Evolutionary conservation across 30 jellyfish, hydroid and myxozoan species (phyloP).

Genomic region (Turritopsis dohrnii): DNA sequence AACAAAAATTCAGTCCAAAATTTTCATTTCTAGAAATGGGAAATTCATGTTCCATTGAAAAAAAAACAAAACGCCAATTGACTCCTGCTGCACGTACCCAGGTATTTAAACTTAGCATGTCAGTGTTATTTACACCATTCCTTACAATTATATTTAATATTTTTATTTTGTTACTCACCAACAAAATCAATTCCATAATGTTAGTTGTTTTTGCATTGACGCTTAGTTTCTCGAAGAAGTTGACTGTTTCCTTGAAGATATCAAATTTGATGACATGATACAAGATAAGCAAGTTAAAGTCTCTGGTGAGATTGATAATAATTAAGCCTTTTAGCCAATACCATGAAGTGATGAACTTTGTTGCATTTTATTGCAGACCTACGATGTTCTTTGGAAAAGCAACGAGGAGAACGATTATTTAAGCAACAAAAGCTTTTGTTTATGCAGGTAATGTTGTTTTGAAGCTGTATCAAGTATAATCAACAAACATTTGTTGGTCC

Average conservation of each 20-base stretch:
- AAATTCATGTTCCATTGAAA: neutral
- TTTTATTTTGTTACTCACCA: too few species aligned
- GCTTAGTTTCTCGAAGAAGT: slow-evolving; percentile 9
- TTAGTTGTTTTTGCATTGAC: neutral
- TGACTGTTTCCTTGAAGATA: slow-evolving; percentile 9
- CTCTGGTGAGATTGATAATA: neutral
- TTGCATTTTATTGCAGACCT: neutral
- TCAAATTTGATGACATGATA: neutral
- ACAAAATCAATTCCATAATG: too few species aligned
- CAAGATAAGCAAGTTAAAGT: neutral
- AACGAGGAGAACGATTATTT: neutral
- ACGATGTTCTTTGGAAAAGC: slow-evolving; percentile 5
- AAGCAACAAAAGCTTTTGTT: slow-evolving; percentile 1
- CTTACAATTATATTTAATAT: too few species aligned
- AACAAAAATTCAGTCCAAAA: too few species aligned
- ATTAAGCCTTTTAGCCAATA: neutral
- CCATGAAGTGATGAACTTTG: neutral
- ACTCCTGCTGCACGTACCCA: neutral
- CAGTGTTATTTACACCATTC: too few species aligned
- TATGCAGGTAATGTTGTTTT: slow-evolving; percentile 19
- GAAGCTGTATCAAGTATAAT: too few species aligned
- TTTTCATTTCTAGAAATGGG: neutral
- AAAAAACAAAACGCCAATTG: neutral
- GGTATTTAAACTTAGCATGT: neutral
- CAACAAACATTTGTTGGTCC: too few species aligned